These are phyloP conservation scores for Podotricha telesiphe DNA, from an alignment of 2,888 invertebrate genomes.

Conservation along the genomic window DNA sequence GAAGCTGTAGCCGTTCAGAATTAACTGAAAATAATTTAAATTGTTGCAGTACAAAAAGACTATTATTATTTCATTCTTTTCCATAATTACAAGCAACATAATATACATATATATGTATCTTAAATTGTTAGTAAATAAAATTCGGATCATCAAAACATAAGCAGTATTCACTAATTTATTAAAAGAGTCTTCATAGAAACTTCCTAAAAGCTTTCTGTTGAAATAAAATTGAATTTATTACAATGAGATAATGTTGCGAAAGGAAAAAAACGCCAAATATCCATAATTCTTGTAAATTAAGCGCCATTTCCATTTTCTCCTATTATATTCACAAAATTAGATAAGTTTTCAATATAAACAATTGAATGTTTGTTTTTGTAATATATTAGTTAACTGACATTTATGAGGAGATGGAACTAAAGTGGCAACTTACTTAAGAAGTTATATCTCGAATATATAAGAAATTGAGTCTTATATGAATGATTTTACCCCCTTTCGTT, in stretches of 20 bases:
- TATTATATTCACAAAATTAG: slow-evolving; percentile 19
- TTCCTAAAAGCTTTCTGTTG: slow-evolving; percentile 40
- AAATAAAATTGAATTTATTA: slow-evolving; percentile 42
- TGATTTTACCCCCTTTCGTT: too few species aligned
- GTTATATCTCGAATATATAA: too few species aligned
- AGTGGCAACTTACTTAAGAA: too few species aligned
- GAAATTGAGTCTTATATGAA: too few species aligned
- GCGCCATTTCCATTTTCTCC: slow-evolving; percentile 21
- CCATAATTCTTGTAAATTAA: slow-evolving; percentile 25
- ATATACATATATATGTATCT: background rate
- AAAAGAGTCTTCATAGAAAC: slow-evolving; percentile 38
- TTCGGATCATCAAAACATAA: slow-evolving; percentile 19
- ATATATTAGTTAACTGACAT: background rate
- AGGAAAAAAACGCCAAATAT: slow-evolving; percentile 25
- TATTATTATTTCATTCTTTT: too few species aligned
- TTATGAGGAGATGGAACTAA: background rate
- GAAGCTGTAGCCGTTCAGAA: too few species aligned
- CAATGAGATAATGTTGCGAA: slow-evolving; percentile 29
- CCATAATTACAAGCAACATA: background rate
- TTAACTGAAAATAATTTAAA: too few species aligned
- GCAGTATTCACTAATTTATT: slow-evolving; percentile 39
- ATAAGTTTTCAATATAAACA: slow-evolving; percentile 9
- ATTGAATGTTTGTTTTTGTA: background rate
- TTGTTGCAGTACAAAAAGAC: too few species aligned
- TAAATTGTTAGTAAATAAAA: slow-evolving; percentile 13